Evolutionary conservation across 2,888 invertebrate genomes (phyloP).

Genomic region (Nomada lathburiana): DNA sequence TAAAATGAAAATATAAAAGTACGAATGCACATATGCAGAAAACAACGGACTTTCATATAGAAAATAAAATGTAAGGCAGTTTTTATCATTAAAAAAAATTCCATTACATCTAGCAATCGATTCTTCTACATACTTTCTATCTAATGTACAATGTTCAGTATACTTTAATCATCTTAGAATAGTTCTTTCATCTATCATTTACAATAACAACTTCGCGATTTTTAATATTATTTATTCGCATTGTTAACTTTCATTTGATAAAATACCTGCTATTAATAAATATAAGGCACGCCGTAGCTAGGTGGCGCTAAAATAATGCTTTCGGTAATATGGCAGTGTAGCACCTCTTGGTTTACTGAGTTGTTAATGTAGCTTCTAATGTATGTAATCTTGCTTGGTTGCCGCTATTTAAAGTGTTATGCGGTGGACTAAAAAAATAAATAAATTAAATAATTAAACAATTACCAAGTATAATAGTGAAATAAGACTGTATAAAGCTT

Average conservation of each 20-base stretch:
- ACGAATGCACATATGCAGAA: background rate
- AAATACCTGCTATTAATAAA: background rate
- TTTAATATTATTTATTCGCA: background rate
- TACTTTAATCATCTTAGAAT: background rate
- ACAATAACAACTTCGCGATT: background rate
- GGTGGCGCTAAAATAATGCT: constrained; percentile 18
- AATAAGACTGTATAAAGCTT: too few relatives aligned
- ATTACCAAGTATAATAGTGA: too few relatives aligned
- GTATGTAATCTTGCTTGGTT: background rate
- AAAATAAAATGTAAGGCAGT: background rate
- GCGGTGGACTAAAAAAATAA: background rate
- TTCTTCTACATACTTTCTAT: background rate
- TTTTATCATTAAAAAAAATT: background rate
- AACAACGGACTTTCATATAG: background rate
- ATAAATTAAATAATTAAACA: background rate
- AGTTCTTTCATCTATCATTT: background rate
- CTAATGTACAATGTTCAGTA: background rate
- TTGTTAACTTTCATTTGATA: background rate
- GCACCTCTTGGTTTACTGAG: background rate
- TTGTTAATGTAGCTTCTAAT: background rate
- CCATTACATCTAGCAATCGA: background rate
- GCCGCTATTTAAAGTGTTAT: background rate
- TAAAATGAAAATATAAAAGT: background rate
- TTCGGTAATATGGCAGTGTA: background rate
- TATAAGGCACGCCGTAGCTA: background rate